Evolutionary conservation across 2,797 vertebrate genomes (phyloP), one percentile per base, ranked within the genome.

Genomic region (Falco concolor): DNA sequence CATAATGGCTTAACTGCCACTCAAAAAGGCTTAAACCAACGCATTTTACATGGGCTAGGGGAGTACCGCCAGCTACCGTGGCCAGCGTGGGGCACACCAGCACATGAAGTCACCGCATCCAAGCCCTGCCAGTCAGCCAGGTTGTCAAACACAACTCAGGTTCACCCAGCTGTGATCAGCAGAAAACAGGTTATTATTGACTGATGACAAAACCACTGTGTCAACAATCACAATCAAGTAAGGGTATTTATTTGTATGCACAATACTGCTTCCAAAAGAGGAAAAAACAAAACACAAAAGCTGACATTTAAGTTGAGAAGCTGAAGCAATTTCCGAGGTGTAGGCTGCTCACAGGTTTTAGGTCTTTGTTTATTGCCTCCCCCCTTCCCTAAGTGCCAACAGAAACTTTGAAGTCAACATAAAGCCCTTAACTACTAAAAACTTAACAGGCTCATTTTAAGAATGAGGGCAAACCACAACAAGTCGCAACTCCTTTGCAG

Each of bases 381-480:
- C 30, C 60, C 54, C 42, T 47, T 77, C 68, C 27, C 1, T 12
- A 52, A 83, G 73, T 9, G 61, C 81, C 59, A 64, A 87, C 2
- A 73, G 25, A 82, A 91, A 92, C 70, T 87, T 92, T 84, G 92
- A 90, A 92, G 81, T 38, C 32, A 72, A 89, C 94, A 95, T 44
- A 53, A 93, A 92, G 16, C 57, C 47, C 36, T 70, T 28, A 63
- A 56, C 12, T 10, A 74, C 25, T 60, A 70, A 89, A 56, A 82
- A 44, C 22, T 93, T 77, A 45, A 82, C 52, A 86, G 67, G 56
- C 22, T 93, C 40, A 40, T 38, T 87, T 57, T 12, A 57, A 94
- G 86, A 79, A 44, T 1, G 2, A 2, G 6, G 52, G 34, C 73
- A 76, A 82, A 90, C 84, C 45, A 21, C 34, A 84, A 23, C 13